A percentile compares a stretch with the other conserved stretches of the same genome.
Evolutionary conservation across 2,888 invertebrate species (phyloP).

Genomic region (Noctua janthina): DNA sequence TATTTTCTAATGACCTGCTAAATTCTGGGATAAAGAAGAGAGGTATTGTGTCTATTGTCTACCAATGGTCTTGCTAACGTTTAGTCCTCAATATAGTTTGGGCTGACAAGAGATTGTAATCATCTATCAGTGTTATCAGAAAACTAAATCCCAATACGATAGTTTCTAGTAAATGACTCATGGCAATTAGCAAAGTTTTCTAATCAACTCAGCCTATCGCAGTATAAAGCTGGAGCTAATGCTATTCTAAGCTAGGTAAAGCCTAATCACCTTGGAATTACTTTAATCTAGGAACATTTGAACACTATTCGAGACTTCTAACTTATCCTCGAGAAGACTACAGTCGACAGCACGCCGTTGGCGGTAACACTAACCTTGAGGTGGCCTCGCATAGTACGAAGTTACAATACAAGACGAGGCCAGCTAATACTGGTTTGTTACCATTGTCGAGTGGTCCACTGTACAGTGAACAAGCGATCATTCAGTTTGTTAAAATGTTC

Average conservation of each 20-base stretch:
- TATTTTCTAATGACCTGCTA: background rate
- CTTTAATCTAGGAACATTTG: constrained; percentile 13
- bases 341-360: background rate
- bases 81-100: background rate
- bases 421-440: background rate
- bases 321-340: background rate
- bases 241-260: constrained; percentile 11
- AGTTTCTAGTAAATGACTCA: background rate
- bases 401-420: background rate
- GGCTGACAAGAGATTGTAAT: constrained; percentile 7
- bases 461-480: background rate
- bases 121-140: constrained; percentile 1
- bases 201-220: constrained; percentile 12
- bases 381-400: background rate
- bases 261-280: background rate
- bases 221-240: background rate
- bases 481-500: background rate
- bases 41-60: background rate
- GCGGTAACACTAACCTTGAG: background rate
- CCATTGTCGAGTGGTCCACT: background rate
- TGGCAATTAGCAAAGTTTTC: constrained; percentile 30
- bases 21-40: background rate
- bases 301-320: constrained; percentile 2
- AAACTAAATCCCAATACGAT: constrained; percentile 2
- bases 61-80: background rate